These are phyloP conservation scores for Budorcas taxicolor DNA, from an alignment of 2,113 vertebrate genomes.

Conservation along the genomic window DNA sequence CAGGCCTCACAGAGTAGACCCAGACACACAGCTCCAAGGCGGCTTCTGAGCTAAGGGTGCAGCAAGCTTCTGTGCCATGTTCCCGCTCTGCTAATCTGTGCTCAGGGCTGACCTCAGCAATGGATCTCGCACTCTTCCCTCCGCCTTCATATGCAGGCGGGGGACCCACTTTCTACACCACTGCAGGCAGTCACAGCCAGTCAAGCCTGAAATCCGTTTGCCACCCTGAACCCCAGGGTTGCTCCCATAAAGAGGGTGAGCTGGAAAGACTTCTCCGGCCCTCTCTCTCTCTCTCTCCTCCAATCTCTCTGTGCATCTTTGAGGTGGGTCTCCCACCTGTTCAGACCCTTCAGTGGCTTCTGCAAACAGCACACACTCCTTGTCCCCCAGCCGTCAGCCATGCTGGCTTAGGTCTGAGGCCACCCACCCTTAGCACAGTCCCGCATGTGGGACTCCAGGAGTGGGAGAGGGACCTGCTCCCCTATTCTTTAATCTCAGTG, in stretches of 20 bases:
- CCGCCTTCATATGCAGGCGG: accelerated
- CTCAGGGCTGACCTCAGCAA: not conserved
- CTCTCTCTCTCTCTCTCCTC: not conserved
- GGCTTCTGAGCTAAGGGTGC: not conserved
- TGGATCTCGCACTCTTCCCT: no score
- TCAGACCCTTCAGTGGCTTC: not conserved
- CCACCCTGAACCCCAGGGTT: no score
- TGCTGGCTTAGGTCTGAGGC: not conserved
- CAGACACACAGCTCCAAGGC: accelerated
- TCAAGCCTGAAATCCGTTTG: not conserved
- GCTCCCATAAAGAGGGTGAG: no score
- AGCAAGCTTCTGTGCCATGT: accelerated
- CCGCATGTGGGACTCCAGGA: no score
- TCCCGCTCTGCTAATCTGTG: accelerated
- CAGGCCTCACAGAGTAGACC: no score
- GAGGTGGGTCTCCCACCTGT: not conserved
- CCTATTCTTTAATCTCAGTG: no score
- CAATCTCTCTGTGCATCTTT: not conserved
- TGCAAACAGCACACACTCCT: not conserved
- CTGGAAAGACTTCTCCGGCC: not conserved
- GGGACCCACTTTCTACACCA: accelerated
- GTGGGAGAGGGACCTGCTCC: not conserved
- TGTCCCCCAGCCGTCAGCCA: accelerated
- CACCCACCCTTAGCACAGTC: not conserved
- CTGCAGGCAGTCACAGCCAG: accelerated